Conservation (phyloP, 2,797 vertebrate species). For the Buceros bicornis region DNA sequence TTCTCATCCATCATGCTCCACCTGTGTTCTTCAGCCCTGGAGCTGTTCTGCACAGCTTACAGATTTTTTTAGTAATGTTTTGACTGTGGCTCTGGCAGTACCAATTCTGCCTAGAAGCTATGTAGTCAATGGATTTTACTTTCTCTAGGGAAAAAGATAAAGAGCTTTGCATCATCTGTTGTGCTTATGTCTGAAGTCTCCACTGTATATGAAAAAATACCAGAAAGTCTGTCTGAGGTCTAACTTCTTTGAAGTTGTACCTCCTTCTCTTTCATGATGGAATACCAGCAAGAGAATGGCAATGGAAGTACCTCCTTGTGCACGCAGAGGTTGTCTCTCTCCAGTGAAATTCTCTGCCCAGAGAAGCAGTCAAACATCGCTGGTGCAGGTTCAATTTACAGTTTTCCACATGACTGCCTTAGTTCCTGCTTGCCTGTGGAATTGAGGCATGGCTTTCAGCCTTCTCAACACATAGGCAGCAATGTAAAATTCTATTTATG, state of each 20-base stretch:
- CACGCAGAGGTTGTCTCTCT: neutral
- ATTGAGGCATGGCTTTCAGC: neutral
- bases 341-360: neutral
- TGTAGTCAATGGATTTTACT: neutral
- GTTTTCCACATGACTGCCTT: neutral
- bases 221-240: neutral
- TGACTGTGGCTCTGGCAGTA: neutral
- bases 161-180: neutral
- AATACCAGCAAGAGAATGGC: neutral
- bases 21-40: neutral
- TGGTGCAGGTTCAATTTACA: neutral
- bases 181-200: neutral
- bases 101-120: neutral
- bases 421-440: neutral
- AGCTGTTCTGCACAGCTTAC: neutral
- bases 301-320: neutral
- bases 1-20: neutral
- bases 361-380: neutral
- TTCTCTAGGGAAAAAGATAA: neutral
- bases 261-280: neutral
- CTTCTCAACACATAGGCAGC: neutral
- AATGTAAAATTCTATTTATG: slow-evolving; percentile 62
- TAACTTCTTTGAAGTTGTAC: neutral
- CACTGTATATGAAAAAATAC: neutral
- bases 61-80: neutral